Base-by-base conservation (phyloP, 2,797 vertebrate species). In the Peromyscus aztecus region DNA sequence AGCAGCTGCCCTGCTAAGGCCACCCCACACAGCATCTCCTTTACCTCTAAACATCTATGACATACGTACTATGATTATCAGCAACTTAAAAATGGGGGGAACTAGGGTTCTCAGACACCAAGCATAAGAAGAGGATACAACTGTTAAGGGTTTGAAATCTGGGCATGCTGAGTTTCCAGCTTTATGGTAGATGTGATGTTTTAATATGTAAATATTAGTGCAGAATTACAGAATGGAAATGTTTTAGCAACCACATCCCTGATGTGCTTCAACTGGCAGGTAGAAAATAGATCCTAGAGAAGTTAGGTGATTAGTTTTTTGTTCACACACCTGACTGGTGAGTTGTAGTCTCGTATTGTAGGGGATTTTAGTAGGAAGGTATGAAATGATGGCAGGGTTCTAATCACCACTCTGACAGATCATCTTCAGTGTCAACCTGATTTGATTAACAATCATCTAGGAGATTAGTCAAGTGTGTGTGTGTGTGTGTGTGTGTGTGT, bases 21-120 rank as follows among this genome's bases (percentile, higher is more conserved):
- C 2, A 27, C 9, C 73, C 23, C 7, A 23, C 11, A 3, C 6
- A 11, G 49, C 29, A 63, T 31, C 31, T 86, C 67, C 24, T 69
- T 89, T 55, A 95, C 71, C 55, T 29, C 65, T 9, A 63, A 78
- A 80, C 78, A 46, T 93, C 16, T 85, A 10, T 37, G n/a, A 77
- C 2, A 1, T 31, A 40, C 83, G 17, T 24, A 59, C 21, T 29
- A 29, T 43, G 91, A 29, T 9, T 16, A 40, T 14, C 52, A 93
- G 77, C 12, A 65, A 4, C n/a, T 94, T 91, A 75, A 40, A 59
- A 40, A 77, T 75, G 11, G 59, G 94, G 37, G 87, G n/a, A 91
- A 87, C 63, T 52, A 31, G 81, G 46, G 3, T 29, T 87, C 65
- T 49, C 17, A 65, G 46, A 83, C 6, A 27, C 37, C 89, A 67